phyloP scores from a whole-genome alignment of 2,797 vertebrate genomes.

The Lagodon rhomboides region DNA sequence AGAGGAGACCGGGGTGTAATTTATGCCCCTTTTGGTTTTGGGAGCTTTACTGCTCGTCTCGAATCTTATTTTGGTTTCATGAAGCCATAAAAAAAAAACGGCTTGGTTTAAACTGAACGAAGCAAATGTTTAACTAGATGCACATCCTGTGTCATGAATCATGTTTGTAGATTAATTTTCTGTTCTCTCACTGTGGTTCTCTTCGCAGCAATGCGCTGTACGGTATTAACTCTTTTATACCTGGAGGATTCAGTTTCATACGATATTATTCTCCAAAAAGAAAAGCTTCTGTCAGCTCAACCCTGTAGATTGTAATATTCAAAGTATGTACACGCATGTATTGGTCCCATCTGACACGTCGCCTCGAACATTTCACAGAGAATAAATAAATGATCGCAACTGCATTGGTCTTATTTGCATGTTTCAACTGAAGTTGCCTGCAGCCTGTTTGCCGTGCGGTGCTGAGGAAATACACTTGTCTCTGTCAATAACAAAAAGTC shows the following conservation, averaged over 20 bases:
- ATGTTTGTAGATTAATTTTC: not conserved
- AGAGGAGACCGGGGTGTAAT: not conserved
- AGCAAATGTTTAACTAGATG: not conserved
- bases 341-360: not conserved
- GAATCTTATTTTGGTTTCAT: not conserved
- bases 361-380: not conserved
- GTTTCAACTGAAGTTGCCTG: not conserved
- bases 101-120: not conserved
- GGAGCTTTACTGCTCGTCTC: constrained; percentile 3
- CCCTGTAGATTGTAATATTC: not conserved
- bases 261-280: not conserved
- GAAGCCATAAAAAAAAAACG: not conserved
- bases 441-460: not conserved
- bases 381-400: not conserved
- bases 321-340: not conserved
- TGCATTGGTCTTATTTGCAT: not conserved
- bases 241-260: not conserved
- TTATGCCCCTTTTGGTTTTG: not conserved
- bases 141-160: not conserved
- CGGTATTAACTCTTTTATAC: not conserved
- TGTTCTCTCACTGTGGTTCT: not conserved
- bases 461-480: not conserved
- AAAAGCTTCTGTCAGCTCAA: not conserved
- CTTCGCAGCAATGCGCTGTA: not conserved
- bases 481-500: not conserved